Percentiles rank a stretch among this genome's conserved stretches.
Evolutionary conservation across 1,140 invertebrate species (phyloP).

Genomic region (Ridgeia piscesae): DNA sequence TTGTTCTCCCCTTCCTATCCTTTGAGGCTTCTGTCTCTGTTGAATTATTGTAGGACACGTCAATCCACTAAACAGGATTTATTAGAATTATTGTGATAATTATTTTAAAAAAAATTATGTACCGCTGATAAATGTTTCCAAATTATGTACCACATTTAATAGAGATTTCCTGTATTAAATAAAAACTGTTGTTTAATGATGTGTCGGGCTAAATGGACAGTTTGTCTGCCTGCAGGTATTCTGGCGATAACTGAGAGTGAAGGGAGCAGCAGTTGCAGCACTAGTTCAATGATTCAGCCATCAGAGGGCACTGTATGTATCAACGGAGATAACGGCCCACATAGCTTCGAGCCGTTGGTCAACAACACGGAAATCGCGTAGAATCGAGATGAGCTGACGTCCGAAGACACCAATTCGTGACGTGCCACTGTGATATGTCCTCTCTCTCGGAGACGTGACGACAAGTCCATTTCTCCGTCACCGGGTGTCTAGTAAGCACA

Average conservation of each 20-base stretch:
- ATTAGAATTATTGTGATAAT: too few relatives aligned
- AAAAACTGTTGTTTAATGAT: too few relatives aligned
- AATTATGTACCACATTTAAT: too few relatives aligned
- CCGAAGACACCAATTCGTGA: neutral
- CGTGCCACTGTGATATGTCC: neutral
- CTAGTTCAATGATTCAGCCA: neutral
- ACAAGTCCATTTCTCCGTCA: neutral
- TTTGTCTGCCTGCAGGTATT: neutral
- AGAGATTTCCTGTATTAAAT: too few relatives aligned
- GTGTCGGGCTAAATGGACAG: too few relatives aligned
- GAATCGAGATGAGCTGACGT: neutral
- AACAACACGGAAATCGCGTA: neutral
- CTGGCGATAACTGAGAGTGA: neutral
- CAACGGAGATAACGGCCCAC: neutral
- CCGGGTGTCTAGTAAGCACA: neutral
- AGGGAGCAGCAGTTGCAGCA: constrained; percentile 3
- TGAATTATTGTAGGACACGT: too few relatives aligned
- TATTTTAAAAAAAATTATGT: too few relatives aligned
- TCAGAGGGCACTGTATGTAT: neutral
- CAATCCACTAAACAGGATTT: too few relatives aligned
- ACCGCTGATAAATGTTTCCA: too few relatives aligned
- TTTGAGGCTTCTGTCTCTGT: too few relatives aligned
- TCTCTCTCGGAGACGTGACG: neutral
- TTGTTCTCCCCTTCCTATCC: too few relatives aligned
- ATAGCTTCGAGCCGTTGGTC: neutral